These are phyloP conservation scores for Latrodectus hesperus DNA, from an alignment of 2,888 invertebrate species.

Conservation along the genomic window DNA sequence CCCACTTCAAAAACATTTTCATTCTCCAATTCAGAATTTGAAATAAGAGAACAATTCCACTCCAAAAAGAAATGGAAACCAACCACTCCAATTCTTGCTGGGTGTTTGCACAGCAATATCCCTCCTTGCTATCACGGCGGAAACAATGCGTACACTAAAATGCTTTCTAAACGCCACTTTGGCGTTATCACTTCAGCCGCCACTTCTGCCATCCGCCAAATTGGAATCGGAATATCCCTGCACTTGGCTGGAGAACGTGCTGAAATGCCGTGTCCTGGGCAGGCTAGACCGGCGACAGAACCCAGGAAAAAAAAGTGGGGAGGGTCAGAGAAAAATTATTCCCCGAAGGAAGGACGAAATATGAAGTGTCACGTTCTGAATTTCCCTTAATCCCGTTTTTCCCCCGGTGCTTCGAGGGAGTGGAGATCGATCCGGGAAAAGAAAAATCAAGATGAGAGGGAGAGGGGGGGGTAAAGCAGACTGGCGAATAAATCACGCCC, in stretches of 20 bases:
- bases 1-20: too few species aligned
- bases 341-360: slow-evolving; percentile 55
- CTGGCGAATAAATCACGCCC: slow-evolving; percentile 61
- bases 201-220: neutral
- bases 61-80: too few species aligned
- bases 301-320: neutral
- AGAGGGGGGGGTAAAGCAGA: slow-evolving; percentile 20
- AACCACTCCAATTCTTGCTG: too few species aligned
- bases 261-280: neutral
- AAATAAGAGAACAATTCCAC: too few species aligned
- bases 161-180: slow-evolving; percentile 13
- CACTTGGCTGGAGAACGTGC: slow-evolving; percentile 15
- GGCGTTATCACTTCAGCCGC: slow-evolving; percentile 19
- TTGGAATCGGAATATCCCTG: neutral
- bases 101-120: too few species aligned
- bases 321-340: slow-evolving; percentile 57
- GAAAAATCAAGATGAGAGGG: neutral
- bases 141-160: neutral
- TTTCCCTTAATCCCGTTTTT: slow-evolving; percentile 65
- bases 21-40: too few species aligned
- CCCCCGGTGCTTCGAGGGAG: slow-evolving; percentile 53
- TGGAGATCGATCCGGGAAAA: neutral
- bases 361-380: slow-evolving; percentile 68
- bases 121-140: neutral
- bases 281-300: neutral